These are phyloP conservation scores for Ormyrus labotus DNA, from an alignment of 2,888 invertebrate genomes.

Conservation along the genomic window DNA sequence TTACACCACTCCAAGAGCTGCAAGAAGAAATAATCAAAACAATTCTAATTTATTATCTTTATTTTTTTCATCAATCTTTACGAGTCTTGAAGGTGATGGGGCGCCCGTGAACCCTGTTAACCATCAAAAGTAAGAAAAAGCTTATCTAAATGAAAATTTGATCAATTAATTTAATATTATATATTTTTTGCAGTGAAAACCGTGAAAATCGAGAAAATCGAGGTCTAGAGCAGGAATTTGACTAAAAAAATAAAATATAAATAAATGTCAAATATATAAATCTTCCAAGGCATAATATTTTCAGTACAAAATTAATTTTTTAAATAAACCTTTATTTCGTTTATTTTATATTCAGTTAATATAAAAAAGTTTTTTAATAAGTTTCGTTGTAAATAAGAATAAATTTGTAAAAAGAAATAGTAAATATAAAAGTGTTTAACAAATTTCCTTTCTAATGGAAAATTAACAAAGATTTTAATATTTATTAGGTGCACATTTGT, in stretches of 20 bases:
- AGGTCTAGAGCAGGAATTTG: conserved; percentile 46
- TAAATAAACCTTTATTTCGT: conserved; percentile 18
- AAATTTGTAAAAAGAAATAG: conserved; percentile 31
- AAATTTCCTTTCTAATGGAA: conserved; percentile 38
- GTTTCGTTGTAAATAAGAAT: conserved; percentile 49
- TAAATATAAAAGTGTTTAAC: conserved; percentile 43
- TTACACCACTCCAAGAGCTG: conserved; percentile 79
- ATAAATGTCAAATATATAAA: conserved; percentile 3
- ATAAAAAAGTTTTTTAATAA: conserved; percentile 1
- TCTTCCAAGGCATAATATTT: conserved; percentile 31
- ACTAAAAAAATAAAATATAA: conserved; percentile 18
- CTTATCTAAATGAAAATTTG: conserved; percentile 11
- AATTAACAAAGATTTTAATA: conserved; percentile 18
- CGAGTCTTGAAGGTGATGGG: conserved; percentile 78
- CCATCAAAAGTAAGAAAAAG: conserved; percentile 41
- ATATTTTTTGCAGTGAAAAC: conserved; percentile 56
- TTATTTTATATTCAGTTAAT: not conserved
- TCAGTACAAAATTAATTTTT: conserved; percentile 35
- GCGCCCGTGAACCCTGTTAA: conserved; percentile 57
- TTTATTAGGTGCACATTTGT: not conserved
- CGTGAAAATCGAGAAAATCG: conserved; percentile 45
- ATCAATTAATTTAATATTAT: conserved; percentile 11
- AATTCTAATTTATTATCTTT: conserved; percentile 71
- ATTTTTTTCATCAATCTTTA: conserved; percentile 83
- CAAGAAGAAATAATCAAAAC: conserved; percentile 60